These are phyloP conservation scores for Botia kubotai DNA, from an alignment of 2,797 vertebrate species.

Conservation along the genomic window DNA sequence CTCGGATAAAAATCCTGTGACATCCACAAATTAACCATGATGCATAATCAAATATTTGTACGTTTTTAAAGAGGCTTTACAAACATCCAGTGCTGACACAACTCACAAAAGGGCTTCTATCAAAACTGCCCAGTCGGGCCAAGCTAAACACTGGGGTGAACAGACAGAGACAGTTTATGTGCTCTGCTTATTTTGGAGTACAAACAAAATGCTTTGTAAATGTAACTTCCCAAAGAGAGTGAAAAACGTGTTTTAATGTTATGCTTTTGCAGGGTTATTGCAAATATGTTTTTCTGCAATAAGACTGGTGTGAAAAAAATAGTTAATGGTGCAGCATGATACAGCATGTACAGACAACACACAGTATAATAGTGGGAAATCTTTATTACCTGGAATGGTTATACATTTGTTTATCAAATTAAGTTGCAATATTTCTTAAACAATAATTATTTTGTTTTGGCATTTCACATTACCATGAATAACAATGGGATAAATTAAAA, in stretches of 20 bases:
- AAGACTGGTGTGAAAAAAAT: not conserved
- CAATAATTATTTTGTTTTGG: not conserved
- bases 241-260: constrained; percentile 11
- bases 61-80: too few species aligned
- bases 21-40: not conserved
- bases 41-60: too few species aligned
- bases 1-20: not conserved
- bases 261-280: not conserved
- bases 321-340: not conserved
- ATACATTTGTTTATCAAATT: too few species aligned
- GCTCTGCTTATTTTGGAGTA: constrained; percentile 46
- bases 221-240: constrained; percentile 11
- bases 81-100: not conserved
- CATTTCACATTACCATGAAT: not conserved
- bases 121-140: constrained; percentile 6
- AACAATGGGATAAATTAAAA: not conserved
- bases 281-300: not conserved
- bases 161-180: constrained; percentile 48
- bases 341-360: not conserved
- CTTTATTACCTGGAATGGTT: not conserved
- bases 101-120: constrained; percentile 4
- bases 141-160: constrained; percentile 47
- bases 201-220: constrained; percentile 30
- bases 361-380: not conserved
- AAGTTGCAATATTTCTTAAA: not conserved